Evolutionary conservation across 2,113 vertebrate species (phyloP), one percentile per base, ranked within the genome.

Genomic region (Fregetta grallaria): DNA sequence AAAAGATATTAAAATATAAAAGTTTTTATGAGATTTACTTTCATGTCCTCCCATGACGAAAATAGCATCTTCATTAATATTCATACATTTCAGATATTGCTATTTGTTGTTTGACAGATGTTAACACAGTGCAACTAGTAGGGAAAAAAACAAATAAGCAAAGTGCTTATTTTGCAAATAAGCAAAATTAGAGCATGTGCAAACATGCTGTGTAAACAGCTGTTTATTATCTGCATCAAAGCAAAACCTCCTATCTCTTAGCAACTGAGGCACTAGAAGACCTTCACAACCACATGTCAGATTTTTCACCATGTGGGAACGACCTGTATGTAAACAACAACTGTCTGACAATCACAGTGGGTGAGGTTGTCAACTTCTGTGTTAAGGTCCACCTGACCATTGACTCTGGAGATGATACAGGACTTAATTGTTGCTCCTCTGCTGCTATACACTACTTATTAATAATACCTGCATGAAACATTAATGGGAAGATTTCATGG

Each of bases 221-320:
- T 96, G 91, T 92, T 95, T 96, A 81, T 94, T 94, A 84, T 78
- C 68, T 89, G 22, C 70, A 75, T 89, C 86, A 94, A 89, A 92
- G 61, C 12, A 91, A 96, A 95, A 45, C 21, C 56, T 89, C 52
- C n/a, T 52, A 63, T 81, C 44, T 59, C 72, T 71, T 59, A 68
- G 55, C 67, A 84, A 68, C 79, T 61, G 65, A 89, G 15, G 47
- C 72, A 44, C 34, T 27, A 25, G 79, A 94, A 96, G 76, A 88
- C 61, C 71, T 93, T 94, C 42, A 77, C 47, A 49, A 26, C 47
- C 38, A 81, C 7, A 50, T 29, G 4, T 47, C 67, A 92, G 53
- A 30, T 62, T 84, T 96, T 84, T 63, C 76, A 78, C 23, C 30
- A 49, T 27, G 20, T 44, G 90, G 52, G 61, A 80, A 63, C 0